phyloP scores from a whole-genome alignment of 2,113 vertebrate species.

The Plotosus lineatus region DNA sequence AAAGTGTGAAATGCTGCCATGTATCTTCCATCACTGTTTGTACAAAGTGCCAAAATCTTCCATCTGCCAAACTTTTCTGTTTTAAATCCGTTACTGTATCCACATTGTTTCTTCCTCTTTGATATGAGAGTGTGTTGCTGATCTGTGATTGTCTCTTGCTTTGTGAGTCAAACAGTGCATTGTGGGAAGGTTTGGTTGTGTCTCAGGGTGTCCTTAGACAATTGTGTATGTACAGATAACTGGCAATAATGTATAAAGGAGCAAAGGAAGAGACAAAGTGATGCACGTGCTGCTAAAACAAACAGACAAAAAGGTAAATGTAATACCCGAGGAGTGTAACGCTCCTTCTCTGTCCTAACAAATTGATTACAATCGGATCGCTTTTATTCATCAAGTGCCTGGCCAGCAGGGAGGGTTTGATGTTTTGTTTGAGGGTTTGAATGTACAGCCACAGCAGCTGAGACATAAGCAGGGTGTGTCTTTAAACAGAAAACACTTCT shows the following conservation, averaged over 20 bases:
- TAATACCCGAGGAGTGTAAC: conserved; percentile 37
- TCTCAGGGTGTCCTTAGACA: conserved; percentile 54
- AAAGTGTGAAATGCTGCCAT: conserved; percentile 43
- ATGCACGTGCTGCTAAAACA: conserved; percentile 54
- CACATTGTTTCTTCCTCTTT: conserved; percentile 33
- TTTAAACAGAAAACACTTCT: conserved; percentile 39
- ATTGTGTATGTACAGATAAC: conserved; percentile 46
- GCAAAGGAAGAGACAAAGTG: conserved; percentile 31
- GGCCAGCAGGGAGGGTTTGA: conserved; percentile 35
- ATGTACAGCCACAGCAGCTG: conserved; percentile 41
- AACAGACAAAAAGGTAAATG: conserved; percentile 48
- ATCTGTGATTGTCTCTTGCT: conserved; percentile 40
- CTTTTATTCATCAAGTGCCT: conserved; percentile 56
- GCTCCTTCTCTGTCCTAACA: conserved; percentile 28
- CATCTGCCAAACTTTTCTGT: conserved; percentile 47
- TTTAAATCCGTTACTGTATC: conserved; percentile 39
- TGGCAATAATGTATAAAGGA: conserved; percentile 50
- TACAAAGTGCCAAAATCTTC: conserved; percentile 34
- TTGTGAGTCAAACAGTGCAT: conserved; percentile 38
- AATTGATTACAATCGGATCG: conserved; percentile 24
- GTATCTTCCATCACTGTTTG: conserved; percentile 43
- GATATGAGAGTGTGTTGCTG: conserved; percentile 39
- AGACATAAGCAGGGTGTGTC: conserved; percentile 44
- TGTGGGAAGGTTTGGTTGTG: conserved; percentile 39
- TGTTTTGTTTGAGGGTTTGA: conserved; percentile 43